Percentiles rank a stretch among this genome's conserved stretches.
Evolutionary conservation across 2,797 vertebrate genomes (phyloP).

Genomic region (Podarcis siculus): DNA sequence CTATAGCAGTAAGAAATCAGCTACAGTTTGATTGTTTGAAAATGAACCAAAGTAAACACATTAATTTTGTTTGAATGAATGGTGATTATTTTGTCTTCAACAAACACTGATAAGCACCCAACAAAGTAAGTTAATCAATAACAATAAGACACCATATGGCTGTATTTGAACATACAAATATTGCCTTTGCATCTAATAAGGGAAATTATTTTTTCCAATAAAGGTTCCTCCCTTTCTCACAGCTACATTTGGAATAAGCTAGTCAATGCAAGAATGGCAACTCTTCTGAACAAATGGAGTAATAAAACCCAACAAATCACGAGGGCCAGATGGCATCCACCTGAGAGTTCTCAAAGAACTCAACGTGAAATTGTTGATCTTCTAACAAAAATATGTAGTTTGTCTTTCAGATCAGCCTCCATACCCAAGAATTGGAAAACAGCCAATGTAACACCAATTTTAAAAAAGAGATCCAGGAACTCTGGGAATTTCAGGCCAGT

Average conservation of each 20-base stretch:
- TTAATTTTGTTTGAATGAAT: constrained; percentile 26
- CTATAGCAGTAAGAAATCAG: constrained; percentile 47
- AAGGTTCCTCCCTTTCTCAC: neutral
- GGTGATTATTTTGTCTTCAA: neutral
- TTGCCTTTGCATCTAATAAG: neutral
- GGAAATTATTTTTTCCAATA: neutral
- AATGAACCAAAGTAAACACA: neutral
- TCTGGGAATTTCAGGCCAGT: no score
- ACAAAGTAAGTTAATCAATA: neutral
- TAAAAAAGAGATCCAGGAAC: no score
- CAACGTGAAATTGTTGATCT: no score
- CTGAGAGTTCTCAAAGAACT: no score
- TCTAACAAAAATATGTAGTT: no score
- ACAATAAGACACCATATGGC: neutral
- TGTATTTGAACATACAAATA: neutral
- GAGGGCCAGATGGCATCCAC: no score
- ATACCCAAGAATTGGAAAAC: no score
- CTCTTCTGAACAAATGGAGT: no score
- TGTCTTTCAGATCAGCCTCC: no score
- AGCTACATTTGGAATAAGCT: neutral
- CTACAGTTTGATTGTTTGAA: neutral
- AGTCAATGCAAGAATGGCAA: neutral
- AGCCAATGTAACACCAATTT: no score
- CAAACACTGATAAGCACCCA: neutral
- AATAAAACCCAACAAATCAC: no score